These are phyloP conservation scores for Agriopis leucophaearia DNA, from an alignment of 2,888 invertebrate species.

Conservation along the genomic window DNA sequence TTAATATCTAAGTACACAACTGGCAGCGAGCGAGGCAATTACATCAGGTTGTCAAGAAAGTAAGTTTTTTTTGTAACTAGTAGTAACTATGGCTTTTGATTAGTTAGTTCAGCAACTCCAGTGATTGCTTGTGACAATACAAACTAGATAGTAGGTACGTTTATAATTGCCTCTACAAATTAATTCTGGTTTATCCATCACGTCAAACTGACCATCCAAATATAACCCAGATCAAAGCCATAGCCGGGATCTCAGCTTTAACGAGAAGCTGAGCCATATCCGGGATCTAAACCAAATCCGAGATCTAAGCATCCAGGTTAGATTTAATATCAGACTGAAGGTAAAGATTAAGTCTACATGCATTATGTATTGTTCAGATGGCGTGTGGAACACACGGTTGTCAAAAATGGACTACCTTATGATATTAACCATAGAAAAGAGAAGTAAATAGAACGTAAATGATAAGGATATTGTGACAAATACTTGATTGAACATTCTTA, in stretches of 20 bases:
- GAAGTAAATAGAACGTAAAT: no score
- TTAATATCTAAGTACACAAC: no score
- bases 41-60: no score
- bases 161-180: background rate
- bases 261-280: background rate
- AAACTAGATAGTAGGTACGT: no score
- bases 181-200: background rate
- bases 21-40: no score
- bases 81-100: no score
- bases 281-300: conserved; percentile 1
- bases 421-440: no score
- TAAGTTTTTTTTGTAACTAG: no score
- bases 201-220: background rate
- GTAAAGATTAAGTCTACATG: conserved; percentile 13
- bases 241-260: background rate
- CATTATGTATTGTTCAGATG: conserved; percentile 17
- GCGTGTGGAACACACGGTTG: background rate
- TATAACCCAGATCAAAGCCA: background rate
- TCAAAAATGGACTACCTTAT: background rate
- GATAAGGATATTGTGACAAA: no score
- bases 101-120: no score
- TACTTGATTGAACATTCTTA: no score
- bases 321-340: conserved; percentile 13
- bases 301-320: conserved; percentile 9
- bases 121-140: no score